These are phyloP conservation scores for Scaptomyza graminum DNA, from an alignment of 1,140 invertebrate genomes.

Conservation along the genomic window DNA sequence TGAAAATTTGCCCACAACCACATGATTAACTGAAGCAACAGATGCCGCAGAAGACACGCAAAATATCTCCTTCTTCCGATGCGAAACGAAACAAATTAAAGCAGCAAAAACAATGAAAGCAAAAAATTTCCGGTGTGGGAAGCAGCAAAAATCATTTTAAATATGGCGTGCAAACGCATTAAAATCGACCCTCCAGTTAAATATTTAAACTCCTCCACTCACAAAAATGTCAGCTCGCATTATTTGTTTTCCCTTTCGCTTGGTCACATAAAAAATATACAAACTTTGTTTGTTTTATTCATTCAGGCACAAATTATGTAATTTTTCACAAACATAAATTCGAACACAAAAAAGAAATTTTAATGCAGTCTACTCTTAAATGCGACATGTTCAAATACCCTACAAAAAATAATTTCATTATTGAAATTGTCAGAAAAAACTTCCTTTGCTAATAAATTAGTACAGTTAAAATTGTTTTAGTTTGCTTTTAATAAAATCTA, in stretches of 20 bases:
- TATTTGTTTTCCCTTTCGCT: slow-evolving; percentile 56
- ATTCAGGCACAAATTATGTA: slow-evolving; percentile 31
- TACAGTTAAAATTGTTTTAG: too few species aligned
- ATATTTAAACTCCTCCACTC: background rate
- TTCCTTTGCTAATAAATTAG: too few species aligned
- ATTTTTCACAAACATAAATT: slow-evolving; percentile 6
- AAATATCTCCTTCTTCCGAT: slow-evolving; percentile 21
- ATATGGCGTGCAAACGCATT: slow-evolving; percentile 79
- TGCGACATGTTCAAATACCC: too few species aligned
- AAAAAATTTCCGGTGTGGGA: slow-evolving; percentile 65
- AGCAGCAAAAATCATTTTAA: slow-evolving; percentile 75
- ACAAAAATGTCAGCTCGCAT: slow-evolving; percentile 42
- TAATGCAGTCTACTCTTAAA: background rate
- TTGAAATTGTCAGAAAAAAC: too few species aligned
- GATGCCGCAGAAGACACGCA: slow-evolving; percentile 21
- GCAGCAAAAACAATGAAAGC: slow-evolving; percentile 56
- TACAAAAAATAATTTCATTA: too few species aligned
- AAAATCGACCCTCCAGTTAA: slow-evolving; percentile 19
- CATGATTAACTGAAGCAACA: slow-evolving; percentile 46
- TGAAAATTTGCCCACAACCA: slow-evolving; percentile 19
- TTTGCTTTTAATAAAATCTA: too few species aligned
- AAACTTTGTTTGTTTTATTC: slow-evolving; percentile 59
- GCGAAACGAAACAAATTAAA: too few species aligned
- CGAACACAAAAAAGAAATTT: slow-evolving; percentile 14
- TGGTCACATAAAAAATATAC: slow-evolving; percentile 35